phyloP scores from a whole-genome alignment of 2,113 vertebrate species.

The Pachycephala philippinensis region DNA sequence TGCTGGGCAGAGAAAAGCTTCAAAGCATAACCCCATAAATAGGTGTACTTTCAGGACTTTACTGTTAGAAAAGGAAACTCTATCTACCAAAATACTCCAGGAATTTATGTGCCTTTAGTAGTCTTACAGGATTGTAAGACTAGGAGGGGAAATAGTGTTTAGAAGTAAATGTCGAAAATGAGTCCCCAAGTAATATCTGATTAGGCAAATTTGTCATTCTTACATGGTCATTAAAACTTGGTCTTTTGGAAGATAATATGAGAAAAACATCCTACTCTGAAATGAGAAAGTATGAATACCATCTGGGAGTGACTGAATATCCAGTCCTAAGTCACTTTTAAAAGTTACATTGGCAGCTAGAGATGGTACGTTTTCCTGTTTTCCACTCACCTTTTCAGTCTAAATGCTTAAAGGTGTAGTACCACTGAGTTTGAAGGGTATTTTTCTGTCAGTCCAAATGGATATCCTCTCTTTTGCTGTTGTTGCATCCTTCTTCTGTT shows the following conservation, averaged over 20 bases:
- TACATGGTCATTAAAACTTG: background rate
- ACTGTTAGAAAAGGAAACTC: background rate
- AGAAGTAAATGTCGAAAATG: background rate
- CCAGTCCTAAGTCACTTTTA: background rate
- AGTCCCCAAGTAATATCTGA: background rate
- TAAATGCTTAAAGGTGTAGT: background rate
- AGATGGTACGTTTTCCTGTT: background rate
- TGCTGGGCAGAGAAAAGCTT: background rate
- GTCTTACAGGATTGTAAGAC: background rate
- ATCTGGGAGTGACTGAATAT: background rate
- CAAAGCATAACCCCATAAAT: background rate
- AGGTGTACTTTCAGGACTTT: background rate
- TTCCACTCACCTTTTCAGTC: background rate
- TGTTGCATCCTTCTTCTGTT: background rate
- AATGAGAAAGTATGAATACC: background rate
- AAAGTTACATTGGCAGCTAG: background rate
- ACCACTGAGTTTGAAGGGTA: background rate
- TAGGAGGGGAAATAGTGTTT: background rate
- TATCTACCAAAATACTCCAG: background rate
- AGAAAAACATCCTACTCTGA: background rate
- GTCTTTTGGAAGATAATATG: background rate
- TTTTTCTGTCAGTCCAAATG: background rate
- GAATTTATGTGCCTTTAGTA: background rate
- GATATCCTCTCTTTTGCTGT: background rate
- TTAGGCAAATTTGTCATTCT: background rate